These are phyloP conservation scores for Sminthurides bifidus DNA, from an alignment of 1,140 invertebrate genomes.

Conservation along the genomic window DNA sequence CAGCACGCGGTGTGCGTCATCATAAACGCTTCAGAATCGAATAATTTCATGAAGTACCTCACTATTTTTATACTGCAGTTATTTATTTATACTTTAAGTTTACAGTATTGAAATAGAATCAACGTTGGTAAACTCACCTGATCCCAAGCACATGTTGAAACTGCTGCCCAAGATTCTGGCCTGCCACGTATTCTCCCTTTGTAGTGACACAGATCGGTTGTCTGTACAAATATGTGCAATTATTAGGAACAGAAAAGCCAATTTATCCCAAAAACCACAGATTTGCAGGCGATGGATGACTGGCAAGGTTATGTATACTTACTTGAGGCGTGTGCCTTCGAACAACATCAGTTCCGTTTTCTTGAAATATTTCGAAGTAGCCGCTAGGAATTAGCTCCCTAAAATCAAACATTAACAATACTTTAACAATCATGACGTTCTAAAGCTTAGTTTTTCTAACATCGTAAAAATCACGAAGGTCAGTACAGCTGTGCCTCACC, in stretches of 20 bases:
- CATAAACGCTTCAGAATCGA: not conserved
- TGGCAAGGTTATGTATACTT: constrained; percentile 34
- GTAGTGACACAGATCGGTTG: constrained; percentile 66
- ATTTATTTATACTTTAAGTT: not conserved
- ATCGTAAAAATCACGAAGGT: not conserved
- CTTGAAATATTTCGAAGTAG: constrained; percentile 61
- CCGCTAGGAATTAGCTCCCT: constrained; percentile 58
- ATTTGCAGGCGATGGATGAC: not conserved
- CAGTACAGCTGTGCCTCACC: not conserved
- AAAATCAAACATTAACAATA: constrained; percentile 13
- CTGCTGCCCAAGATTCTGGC: constrained; percentile 62
- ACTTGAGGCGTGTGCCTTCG: constrained; percentile 50
- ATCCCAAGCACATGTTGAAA: constrained; percentile 74
- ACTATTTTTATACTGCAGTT: not conserved
- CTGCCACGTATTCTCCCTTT: constrained; percentile 60
- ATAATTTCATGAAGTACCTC: not conserved
- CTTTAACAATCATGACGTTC: not conserved
- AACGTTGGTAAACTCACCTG: constrained; percentile 37
- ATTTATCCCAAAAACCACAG: not conserved
- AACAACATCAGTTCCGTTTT: constrained; percentile 49
- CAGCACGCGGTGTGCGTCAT: not conserved
- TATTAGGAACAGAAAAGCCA: constrained; percentile 1
- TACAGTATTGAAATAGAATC: not conserved
- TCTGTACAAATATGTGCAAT: constrained; percentile 41
- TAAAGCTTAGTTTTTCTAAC: not conserved